Conservation (phyloP, 2,797 vertebrate genomes). For the Tadarida brasiliensis region DNA sequence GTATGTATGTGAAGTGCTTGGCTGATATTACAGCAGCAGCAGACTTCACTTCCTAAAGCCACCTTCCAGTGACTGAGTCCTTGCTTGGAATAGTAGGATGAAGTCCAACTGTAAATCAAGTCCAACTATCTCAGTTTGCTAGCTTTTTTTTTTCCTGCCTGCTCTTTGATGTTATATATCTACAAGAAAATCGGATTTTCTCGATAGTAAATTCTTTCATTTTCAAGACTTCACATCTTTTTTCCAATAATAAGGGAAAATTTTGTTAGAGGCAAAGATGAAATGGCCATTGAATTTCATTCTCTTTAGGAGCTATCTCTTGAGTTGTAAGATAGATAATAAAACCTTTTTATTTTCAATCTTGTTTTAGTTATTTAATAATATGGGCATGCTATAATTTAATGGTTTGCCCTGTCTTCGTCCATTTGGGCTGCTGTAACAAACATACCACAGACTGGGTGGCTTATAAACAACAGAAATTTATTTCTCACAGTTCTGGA, state of each 20-base stretch:
- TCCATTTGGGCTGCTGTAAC: background rate
- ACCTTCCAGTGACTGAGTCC: background rate
- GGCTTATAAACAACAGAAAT: background rate
- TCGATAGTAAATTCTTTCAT: background rate
- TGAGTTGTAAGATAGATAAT: background rate
- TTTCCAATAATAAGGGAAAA: background rate
- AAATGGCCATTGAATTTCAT: background rate
- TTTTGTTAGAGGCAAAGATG: background rate
- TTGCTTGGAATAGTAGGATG: constrained; percentile 14
- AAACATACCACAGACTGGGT: background rate
- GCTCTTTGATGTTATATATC: background rate
- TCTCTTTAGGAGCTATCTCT: background rate
- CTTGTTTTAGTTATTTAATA: constrained; percentile 46
- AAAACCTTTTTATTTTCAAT: background rate
- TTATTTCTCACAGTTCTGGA: background rate
- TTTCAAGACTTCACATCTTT: constrained; percentile 17
- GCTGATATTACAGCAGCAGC: background rate
- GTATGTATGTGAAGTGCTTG: background rate
- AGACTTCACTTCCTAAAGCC: background rate
- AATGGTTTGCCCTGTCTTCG: background rate
- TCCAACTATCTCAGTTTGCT: background rate
- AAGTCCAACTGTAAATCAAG: background rate
- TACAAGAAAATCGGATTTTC: constrained; percentile 36
- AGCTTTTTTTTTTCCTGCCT: background rate
- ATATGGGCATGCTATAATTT: background rate